Evolutionary conservation across 1,140 invertebrate species (phyloP).

Genomic region (Polyergus mexicanus): DNA sequence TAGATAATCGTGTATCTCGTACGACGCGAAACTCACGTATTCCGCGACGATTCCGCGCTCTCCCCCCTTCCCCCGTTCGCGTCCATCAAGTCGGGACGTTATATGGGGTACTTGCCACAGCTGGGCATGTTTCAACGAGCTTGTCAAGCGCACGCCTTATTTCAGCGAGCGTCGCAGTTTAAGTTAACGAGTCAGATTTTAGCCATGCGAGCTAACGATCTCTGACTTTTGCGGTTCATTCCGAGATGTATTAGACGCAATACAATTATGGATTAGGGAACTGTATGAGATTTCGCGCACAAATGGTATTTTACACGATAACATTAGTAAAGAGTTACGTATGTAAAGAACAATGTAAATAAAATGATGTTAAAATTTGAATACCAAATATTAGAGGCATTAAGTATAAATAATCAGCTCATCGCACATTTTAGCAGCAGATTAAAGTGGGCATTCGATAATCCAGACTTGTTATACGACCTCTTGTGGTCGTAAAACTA

Average conservation of each 20-base stretch:
- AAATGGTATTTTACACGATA: neutral
- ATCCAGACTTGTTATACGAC: slow-evolving; percentile 79
- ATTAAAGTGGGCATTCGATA: slow-evolving; percentile 71
- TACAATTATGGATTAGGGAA: neutral
- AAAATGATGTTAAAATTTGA: neutral
- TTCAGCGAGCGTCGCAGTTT: slow-evolving; percentile 51
- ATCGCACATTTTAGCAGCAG: slow-evolving; percentile 31
- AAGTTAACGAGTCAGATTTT: slow-evolving; percentile 62
- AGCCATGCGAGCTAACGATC: slow-evolving; percentile 42
- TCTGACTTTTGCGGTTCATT: slow-evolving; percentile 27
- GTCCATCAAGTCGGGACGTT: slow-evolving; percentile 70
- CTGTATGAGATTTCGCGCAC: neutral
- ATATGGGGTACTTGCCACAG: slow-evolving; percentile 59
- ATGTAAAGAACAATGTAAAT: neutral
- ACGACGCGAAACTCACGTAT: slow-evolving; percentile 60
- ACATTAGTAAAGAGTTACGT: neutral
- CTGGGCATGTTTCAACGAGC: slow-evolving; percentile 65
- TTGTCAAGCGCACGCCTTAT: slow-evolving; percentile 70
- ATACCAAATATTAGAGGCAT: neutral
- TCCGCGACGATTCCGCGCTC: slow-evolving; percentile 58
- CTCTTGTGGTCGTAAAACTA: slow-evolving; percentile 78
- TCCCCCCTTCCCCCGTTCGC: slow-evolving; percentile 42
- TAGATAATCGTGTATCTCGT: slow-evolving; percentile 72
- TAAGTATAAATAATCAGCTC: slow-evolving; percentile 39
- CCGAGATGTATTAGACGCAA: neutral